A percentile compares a stretch with the other conserved stretches of the same genome.
Conservation (phyloP, 2,113 vertebrate species). For the Microcebus griseorufus region DNA sequence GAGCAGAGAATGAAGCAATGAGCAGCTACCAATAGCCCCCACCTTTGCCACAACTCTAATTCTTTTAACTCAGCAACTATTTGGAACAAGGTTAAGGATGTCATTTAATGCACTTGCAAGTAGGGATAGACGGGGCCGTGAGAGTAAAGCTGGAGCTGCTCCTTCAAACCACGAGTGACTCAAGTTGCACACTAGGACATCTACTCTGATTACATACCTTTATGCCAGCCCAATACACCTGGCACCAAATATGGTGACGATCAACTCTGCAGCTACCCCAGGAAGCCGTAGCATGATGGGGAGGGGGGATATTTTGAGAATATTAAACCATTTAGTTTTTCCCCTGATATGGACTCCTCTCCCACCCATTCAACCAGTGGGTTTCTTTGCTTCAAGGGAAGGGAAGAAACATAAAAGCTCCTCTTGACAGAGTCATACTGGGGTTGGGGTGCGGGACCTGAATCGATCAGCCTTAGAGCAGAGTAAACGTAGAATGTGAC, state of each 20-base stretch:
- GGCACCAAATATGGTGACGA: neutral
- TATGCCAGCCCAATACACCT: neutral
- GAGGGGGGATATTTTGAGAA: neutral
- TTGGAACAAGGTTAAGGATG: neutral
- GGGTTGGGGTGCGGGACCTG: neutral
- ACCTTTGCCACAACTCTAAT: neutral
- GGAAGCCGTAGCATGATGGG: neutral
- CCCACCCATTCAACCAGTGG: neutral
- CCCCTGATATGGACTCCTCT: neutral
- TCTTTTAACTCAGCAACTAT: neutral
- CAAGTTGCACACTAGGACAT: neutral
- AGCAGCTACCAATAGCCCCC: neutral
- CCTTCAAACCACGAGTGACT: neutral
- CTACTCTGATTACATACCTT: neutral
- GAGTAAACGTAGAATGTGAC: neutral
- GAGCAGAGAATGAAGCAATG: neutral
- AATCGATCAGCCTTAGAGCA: neutral
- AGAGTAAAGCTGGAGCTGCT: neutral
- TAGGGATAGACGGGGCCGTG: neutral
- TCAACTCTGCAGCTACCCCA: neutral
- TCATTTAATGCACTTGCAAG: neutral
- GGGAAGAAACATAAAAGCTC: neutral
- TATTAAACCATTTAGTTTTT: slow-evolving; percentile 16
- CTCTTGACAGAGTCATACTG: neutral
- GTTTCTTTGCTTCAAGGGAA: neutral